Percentiles rank a stretch among this genome's conserved stretches.
Conservation (phyloP, 2,113 vertebrate species). For the Halcyon malimbica region DNA sequence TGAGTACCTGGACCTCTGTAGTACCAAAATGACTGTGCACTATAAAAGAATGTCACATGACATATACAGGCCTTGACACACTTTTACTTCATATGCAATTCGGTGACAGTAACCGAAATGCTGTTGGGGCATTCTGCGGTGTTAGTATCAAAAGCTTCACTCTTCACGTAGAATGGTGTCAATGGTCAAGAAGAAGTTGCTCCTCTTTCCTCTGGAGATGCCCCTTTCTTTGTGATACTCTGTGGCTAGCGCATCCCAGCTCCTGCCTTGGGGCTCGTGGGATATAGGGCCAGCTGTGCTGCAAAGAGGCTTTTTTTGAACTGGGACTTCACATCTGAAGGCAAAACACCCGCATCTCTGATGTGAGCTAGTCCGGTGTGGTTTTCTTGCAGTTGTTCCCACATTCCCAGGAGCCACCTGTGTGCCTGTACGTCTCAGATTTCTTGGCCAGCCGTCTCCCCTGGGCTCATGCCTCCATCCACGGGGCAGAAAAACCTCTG, state of each 20-base stretch:
- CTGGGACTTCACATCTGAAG: neutral
- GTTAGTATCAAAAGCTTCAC: neutral
- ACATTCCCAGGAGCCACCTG: rapidly evolving
- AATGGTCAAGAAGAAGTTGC: no score
- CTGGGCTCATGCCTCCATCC: neutral
- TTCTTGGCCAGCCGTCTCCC: neutral
- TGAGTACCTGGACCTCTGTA: neutral
- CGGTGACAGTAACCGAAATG: neutral
- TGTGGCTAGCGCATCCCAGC: neutral
- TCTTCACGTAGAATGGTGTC: neutral
- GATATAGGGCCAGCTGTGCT: neutral
- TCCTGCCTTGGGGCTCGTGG: neutral
- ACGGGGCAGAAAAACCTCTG: neutral
- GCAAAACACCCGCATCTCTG: neutral
- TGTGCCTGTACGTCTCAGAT: neutral
- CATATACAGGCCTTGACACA: rapidly evolving
- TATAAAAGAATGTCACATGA: rapidly evolving
- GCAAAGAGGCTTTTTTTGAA: neutral
- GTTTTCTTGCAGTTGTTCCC: neutral
- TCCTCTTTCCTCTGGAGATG: neutral
- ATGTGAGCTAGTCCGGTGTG: neutral
- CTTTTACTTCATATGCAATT: neutral
- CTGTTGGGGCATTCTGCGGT: neutral
- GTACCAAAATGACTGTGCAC: neutral
- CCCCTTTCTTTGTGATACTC: neutral